Base-by-base conservation (phyloP, 2,113 vertebrate species). In the Zootoca vivipara region DNA sequence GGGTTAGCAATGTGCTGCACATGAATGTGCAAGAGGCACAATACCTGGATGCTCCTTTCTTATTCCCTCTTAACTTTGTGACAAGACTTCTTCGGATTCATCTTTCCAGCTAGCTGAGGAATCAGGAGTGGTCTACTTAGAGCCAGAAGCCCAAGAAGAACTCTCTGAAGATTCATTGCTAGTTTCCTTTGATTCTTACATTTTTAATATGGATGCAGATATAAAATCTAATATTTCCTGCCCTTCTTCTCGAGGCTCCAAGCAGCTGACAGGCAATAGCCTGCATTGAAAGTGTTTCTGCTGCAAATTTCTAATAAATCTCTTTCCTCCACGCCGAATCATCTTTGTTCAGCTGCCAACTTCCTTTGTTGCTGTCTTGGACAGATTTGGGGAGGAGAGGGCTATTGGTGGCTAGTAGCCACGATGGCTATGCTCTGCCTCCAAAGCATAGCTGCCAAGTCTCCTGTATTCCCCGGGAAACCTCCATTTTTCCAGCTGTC, bases 21-120 rank as follows among this genome's bases (percentile, higher is more conserved):
- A 87, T 93, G 89, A 90, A 82, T 74, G 82, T 88, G n/a, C 94
- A 90, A 94, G 94, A 94, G 89, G 82, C 91, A 56, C 91, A 91
- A 87, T 93, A 91, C 86, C 90, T 91, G 85, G 85, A 87, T 94
- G 65, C 90, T 91, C 92, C 93, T 22, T 95, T 86, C 74, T 86
- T 91, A 69, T 70, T 92, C 69, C 86, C 72, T 87, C 88, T 93
- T 93, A 93, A 86, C 92, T 91, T 91, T 78, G 65, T 69, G 85
- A 90, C 75, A 84, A 88, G 91, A 72, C 87, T 89, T 93, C 70
- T 74, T 70, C 87, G 90, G 81, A 94, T 85, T 52, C 75, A 93
- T 85, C 88, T 87, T 92, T 90, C 78, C 85, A 90, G 87, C 93
- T 90, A 92, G 89, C 86, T 79, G 82, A 87, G 83, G 30, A 78